These are phyloP conservation scores for Trachelus tabidus DNA, from an alignment of 2,888 invertebrate genomes.

Conservation along the genomic window DNA sequence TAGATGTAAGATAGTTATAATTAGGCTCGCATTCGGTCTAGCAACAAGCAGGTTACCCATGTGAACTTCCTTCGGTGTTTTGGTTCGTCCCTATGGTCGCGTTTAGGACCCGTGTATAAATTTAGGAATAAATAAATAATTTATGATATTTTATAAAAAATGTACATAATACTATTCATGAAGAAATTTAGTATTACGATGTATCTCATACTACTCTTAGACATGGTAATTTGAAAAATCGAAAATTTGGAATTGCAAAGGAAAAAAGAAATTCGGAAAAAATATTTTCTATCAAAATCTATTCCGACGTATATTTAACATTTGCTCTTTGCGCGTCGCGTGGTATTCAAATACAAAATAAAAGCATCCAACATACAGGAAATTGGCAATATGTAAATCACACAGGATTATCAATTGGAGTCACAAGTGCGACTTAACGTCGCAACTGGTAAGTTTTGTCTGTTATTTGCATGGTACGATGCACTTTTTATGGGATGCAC, in stretches of 20 bases:
- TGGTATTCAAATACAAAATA: not conserved
- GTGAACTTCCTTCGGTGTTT: conserved; percentile 57
- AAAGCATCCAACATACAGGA: not conserved
- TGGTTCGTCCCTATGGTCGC: conserved; percentile 15
- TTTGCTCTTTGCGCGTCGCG: not conserved
- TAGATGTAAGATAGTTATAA: conserved; percentile 65
- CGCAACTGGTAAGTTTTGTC: not conserved
- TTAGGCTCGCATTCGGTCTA: conserved; percentile 60
- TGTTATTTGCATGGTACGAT: conserved; percentile 12
- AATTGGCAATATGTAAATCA: not conserved
- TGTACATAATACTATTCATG: not conserved
- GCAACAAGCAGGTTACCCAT: conserved; percentile 58
- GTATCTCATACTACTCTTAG: no score
- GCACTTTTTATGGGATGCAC: conserved; percentile 11
- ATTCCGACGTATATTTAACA: not conserved
- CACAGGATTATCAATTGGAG: not conserved
- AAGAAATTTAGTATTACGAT: no score
- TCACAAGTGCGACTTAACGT: not conserved
- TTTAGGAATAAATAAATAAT: conserved; percentile 26
- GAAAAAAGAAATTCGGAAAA: not conserved
- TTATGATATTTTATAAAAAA: conserved; percentile 2
- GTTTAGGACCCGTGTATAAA: conserved; percentile 19
- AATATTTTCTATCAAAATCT: not conserved
- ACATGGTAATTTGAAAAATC: not conserved
- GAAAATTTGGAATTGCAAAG: not conserved